Evolutionary conservation across 2,888 invertebrate species (phyloP), one percentile per base, ranked within the genome.

Genomic region (Limenitis camilla): DNA sequence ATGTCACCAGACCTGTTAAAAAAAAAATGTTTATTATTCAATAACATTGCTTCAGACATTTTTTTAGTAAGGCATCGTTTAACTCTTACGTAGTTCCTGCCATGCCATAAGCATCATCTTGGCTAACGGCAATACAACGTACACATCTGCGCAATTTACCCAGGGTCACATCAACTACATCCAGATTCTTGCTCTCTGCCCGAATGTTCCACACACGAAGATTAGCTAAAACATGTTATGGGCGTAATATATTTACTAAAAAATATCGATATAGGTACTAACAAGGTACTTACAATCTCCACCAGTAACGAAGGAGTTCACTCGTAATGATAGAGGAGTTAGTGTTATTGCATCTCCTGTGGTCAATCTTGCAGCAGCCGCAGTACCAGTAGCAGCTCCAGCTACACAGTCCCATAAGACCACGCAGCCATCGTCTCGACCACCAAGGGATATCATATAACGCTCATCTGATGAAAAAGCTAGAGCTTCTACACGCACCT

Each of bases 351-450:
- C 93, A 66, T 91, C 90, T 0, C 96, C 96, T 0, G 93, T 91
- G 40, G 92, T 93, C 48, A 92, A 90, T 6, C 90, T 91, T 56
- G 93, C 76, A 42, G 84, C 92, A 0, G 84, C 82, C 40, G 81
- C 79, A 4, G 89, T 89, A 60, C 92, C 92, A 56, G 92, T 91
- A 32, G 93, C 91, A 0, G 87, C 75, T 27, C 81, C 88, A 1
- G 88, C 89, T 35, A 84, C 78, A 59, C 96, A 89, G 72, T 96
- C 93, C 92, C 94, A 97, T 1, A 97, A 91, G 40, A 96, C 92
- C 35, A 97, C 90, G 60, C 93, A 92, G 33, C 96, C 95, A 76
- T 97, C 97, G 77, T 97, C 97, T 54, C 93, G 90, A 0, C 97
- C 97, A 0, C 97, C 97, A 36, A 97, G 88, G 0, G 96, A 94